phyloP scores from a whole-genome alignment of 2,888 invertebrate genomes.

The Epinotia bilunana region DNA sequence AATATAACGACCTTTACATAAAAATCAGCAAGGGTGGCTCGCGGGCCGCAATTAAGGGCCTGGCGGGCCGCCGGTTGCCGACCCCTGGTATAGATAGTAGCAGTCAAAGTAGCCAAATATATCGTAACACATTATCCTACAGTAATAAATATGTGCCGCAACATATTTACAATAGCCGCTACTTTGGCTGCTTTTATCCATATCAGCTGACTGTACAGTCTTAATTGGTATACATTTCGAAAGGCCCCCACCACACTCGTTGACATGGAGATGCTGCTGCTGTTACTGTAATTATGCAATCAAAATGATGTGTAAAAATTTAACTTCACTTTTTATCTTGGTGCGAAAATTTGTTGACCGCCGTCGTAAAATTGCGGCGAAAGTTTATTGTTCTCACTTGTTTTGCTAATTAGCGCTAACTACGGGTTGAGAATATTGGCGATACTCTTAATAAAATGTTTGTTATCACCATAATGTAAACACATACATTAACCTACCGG shows the following conservation, averaged over 20 bases:
- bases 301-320: slow-evolving; percentile 1
- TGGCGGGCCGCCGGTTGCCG: too few relatives aligned
- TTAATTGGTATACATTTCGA: not conserved
- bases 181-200: too few relatives aligned
- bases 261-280: not conserved
- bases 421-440: not conserved
- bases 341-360: not conserved
- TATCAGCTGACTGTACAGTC: too few relatives aligned
- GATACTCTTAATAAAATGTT: not conserved
- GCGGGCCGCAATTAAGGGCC: too few relatives aligned
- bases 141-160: too few relatives aligned
- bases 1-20: too few relatives aligned
- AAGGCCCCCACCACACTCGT: not conserved
- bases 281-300: not conserved
- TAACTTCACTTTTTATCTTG: not conserved
- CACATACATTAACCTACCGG: too few relatives aligned
- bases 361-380: not conserved
- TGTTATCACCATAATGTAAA: not conserved
- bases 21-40: too few relatives aligned
- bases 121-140: too few relatives aligned
- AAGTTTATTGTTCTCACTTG: not conserved
- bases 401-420: not conserved
- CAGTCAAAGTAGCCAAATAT: too few relatives aligned
- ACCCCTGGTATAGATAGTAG: too few relatives aligned
- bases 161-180: too few relatives aligned